These are phyloP conservation scores for Tetramorium parvispinum DNA, from an alignment of 1,140 invertebrate species.

Conservation along the genomic window DNA sequence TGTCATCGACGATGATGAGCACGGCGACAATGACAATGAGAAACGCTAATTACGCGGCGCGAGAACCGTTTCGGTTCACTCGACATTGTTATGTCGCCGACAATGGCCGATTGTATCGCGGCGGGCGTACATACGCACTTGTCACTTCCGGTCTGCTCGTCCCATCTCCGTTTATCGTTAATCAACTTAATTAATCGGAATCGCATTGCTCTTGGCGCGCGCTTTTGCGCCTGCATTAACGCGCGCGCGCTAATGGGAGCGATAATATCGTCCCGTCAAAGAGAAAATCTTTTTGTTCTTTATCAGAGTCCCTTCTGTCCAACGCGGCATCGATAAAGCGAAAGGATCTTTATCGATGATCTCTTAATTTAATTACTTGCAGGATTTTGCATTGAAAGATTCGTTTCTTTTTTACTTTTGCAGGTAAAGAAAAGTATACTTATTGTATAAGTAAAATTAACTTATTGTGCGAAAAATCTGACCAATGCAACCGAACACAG, in stretches of 20 bases:
- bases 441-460: not conserved
- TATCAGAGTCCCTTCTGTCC: slow-evolving; percentile 1
- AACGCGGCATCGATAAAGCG: slow-evolving; percentile 11
- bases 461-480: not conserved
- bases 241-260: slow-evolving; percentile 28
- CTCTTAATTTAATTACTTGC: slow-evolving; percentile 34
- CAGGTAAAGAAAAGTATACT: not conserved
- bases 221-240: slow-evolving; percentile 45
- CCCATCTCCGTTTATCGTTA: slow-evolving; percentile 28
- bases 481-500: not conserved
- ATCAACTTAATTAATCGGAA: slow-evolving; percentile 52
- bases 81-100: slow-evolving; percentile 52
- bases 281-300: slow-evolving; percentile 53
- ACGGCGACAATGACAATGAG: slow-evolving; percentile 33
- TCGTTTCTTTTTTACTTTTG: not conserved
- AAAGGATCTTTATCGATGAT: slow-evolving; percentile 35
- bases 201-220: slow-evolving; percentile 22
- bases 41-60: slow-evolving; percentile 68
- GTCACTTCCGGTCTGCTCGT: slow-evolving; percentile 32
- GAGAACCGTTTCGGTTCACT: slow-evolving; percentile 65
- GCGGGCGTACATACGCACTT: slow-evolving; percentile 38
- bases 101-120: slow-evolving; percentile 62
- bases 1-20: slow-evolving; percentile 23
- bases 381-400: not conserved
- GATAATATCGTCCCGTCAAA: slow-evolving; percentile 59